Evolutionary conservation across 2,797 vertebrate genomes (phyloP).

Genomic region (Poeciliopsis presidionis): DNA sequence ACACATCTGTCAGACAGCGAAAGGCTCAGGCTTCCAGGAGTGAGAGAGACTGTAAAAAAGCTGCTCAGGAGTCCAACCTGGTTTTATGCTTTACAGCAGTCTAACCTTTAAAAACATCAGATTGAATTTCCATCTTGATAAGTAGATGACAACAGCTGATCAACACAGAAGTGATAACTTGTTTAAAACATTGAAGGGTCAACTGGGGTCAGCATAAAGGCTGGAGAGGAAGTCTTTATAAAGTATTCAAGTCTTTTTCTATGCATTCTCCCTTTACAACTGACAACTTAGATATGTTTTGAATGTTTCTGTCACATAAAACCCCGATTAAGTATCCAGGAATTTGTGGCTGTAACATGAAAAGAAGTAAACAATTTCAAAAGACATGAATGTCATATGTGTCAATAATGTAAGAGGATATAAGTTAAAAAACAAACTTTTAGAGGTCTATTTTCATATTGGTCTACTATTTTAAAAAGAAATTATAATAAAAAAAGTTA

Average conservation of each 20-base stretch:
- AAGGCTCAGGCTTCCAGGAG: background rate
- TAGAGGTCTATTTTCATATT: too few relatives aligned
- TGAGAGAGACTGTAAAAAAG: background rate
- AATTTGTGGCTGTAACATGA: background rate
- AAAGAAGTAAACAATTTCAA: background rate
- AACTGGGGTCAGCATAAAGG: background rate
- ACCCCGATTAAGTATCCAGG: background rate
- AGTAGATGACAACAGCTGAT: background rate
- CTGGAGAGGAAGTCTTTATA: background rate
- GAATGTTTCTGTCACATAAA: background rate
- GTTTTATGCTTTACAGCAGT: background rate
- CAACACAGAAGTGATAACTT: background rate
- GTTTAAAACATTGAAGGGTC: background rate
- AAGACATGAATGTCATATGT: background rate
- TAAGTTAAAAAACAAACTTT: too few relatives aligned
- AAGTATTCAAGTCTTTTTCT: background rate
- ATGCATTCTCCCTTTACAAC: background rate
- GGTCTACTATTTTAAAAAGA: too few relatives aligned
- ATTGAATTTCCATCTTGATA: background rate
- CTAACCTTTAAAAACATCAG: background rate
- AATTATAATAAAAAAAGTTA: too few relatives aligned
- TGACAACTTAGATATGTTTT: background rate
- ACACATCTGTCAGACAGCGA: conserved; percentile 10
- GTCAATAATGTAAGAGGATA: too few relatives aligned
- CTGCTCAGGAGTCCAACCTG: background rate